Percentiles rank a stretch among this genome's conserved stretches.
Evolutionary conservation across 2,113 vertebrate genomes (phyloP).

Genomic region (Mormyrus lacerda): DNA sequence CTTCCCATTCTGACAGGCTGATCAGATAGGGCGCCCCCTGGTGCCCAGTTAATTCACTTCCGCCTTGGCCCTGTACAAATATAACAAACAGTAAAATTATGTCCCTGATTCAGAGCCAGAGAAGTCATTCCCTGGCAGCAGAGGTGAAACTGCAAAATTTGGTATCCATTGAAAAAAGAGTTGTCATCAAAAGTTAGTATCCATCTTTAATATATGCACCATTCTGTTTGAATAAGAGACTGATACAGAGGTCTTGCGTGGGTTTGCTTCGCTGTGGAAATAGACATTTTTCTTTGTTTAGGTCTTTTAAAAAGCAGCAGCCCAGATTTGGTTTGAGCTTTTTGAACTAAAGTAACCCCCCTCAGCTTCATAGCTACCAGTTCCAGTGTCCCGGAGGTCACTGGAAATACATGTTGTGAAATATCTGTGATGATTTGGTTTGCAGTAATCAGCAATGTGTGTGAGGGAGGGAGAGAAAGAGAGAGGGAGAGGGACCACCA

Average conservation of each 20-base stretch:
- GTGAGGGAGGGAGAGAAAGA: not conserved
- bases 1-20: not conserved
- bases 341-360: not conserved
- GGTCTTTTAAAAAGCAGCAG: not conserved
- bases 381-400: not conserved
- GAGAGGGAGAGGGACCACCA: not conserved
- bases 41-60: not conserved
- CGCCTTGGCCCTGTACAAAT: not conserved
- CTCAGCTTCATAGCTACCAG: not conserved
- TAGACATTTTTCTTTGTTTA: not conserved
- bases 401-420: not conserved
- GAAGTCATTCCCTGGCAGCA: no score
- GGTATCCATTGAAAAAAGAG: not conserved
- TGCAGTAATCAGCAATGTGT: not conserved
- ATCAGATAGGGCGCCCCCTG: not conserved
- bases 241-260: not conserved
- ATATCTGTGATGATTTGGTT: not conserved
- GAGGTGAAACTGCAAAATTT: not conserved
- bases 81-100: not conserved
- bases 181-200: not conserved
- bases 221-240: not conserved
- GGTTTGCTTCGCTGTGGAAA: not conserved
- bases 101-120: not conserved
- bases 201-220: not conserved
- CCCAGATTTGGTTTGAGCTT: not conserved